Evolutionary conservation across 2,797 vertebrate genomes (phyloP), one percentile per base, ranked within the genome.

Genomic region (Mormyrus hasselquistii): DNA sequence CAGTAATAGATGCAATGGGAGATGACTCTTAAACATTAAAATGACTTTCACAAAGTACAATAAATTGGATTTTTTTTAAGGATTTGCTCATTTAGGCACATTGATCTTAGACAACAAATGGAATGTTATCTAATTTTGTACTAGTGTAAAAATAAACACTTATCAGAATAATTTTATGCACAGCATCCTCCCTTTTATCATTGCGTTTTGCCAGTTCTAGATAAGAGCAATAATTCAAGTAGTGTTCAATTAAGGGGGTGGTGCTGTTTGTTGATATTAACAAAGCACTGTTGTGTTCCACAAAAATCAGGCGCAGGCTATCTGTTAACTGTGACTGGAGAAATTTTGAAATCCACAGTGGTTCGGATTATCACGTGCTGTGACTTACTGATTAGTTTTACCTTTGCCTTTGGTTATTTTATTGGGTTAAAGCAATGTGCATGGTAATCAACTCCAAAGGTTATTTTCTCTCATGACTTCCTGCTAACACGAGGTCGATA

Each of bases 171-270:
- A 41, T 59, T 87, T 29, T 9, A 62, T 6, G 3, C 10, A 12
- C 83, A 53, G 65, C 49, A 38, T 53, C 34, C 49, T 88, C 16
- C 25, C 34, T 55, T 89, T 88, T 88, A 88, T 91, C 88, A 88
- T 59, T 79, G 86, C 25, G 65, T 89, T 90, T 88, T 90, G 86
- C 82, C 87, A 88, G 47, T 44, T 88, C 82, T n/a, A 89, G 90
- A 89, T 79, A 87, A 86, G 89, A 47, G 83, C 73, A 90, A 65
- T 82, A 89, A 49, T 89, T 91, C 79, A 82, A 44, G 76, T 88
- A 88, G 29, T 34, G 29, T 34, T 34, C 29, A 34, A 34, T 34
- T 34, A 89, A 57, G 53, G 38, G 55, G 57, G 62, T 87, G 88
- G 82, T n/a, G 47, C 44, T 88, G 79, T 69, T 88, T 88, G 59